These are phyloP conservation scores for Lepus townsendii DNA, from an alignment of 2,797 vertebrate genomes.

Conservation along the genomic window DNA sequence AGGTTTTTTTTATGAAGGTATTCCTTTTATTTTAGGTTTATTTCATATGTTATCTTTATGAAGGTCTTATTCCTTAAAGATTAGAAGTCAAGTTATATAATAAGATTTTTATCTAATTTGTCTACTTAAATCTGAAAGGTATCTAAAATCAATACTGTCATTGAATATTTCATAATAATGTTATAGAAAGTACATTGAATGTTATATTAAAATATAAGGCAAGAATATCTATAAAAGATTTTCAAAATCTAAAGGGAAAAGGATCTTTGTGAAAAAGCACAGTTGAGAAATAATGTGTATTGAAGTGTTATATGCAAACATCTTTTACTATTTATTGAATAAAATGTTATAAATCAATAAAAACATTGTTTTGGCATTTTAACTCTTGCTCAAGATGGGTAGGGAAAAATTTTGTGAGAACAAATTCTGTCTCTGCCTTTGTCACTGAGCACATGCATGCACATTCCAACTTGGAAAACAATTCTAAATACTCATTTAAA, in stretches of 20 bases:
- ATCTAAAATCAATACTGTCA: neutral
- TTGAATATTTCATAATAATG: neutral
- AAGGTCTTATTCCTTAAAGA: neutral
- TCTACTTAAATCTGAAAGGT: slow-evolving; percentile 13
- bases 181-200: neutral
- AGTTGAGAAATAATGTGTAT: neutral
- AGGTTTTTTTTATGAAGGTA: neutral
- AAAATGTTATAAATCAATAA: slow-evolving; percentile 69
- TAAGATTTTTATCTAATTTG: neutral
- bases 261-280: slow-evolving; percentile 31
- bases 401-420: slow-evolving; percentile 68
- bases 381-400: slow-evolving; percentile 54
- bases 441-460: neutral
- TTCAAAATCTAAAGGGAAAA: neutral
- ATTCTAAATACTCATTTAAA: slow-evolving; percentile 73
- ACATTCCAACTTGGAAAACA: slow-evolving; percentile 71
- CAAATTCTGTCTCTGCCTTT: slow-evolving; percentile 71
- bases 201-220: neutral
- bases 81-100: slow-evolving; percentile 1
- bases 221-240: neutral
- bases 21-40: neutral
- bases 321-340: neutral
- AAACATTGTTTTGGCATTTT: slow-evolving; percentile 26
- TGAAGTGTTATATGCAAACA: neutral
- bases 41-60: neutral